Evolutionary conservation across 1,140 invertebrate genomes (phyloP), one percentile per base, ranked within the genome.

Genomic region (Drosophila equinoxialis): DNA sequence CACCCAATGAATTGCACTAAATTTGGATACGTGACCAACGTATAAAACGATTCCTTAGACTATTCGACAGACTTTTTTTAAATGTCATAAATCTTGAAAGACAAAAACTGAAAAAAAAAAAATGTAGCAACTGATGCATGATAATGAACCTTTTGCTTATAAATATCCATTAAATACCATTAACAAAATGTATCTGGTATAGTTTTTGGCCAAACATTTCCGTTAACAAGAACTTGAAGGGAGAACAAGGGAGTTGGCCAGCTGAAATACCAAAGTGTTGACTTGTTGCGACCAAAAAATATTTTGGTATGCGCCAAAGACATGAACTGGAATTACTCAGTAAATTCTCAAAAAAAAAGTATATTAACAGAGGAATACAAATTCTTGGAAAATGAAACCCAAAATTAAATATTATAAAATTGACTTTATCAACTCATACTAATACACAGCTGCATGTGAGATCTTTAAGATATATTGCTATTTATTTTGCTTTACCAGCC

Each of bases 51-150:
- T 33, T 64, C 64, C 2, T 59, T 74, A 35, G 55, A 68, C 62
- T 48, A 62, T 39, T 72, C 71, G 71, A 65, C 68, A 58, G 70
- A 65, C 68, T 81, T 73, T 79, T 70, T 62, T 76, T 79, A 83
- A 67, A n/a, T 78, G 74, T 81, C 77, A 83, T 89, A 87, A 83
- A 83, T 87, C 79, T 87, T 57, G 51, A 41, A 54, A 45, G n/a
- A 58, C 65, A 66, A 42, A 73, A 65, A 1, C 26, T 26, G 58
- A 26, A 26, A 23, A 77, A 74, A 74, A 48, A 7, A 48, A 30
- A 30, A 30, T 23, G 0, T 51, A 51, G 2, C 80, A 61, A 80
- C 73, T 62, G 70, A 55, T 68, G 79, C 77, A 87, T 89, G 51
- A 72, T 70, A 87, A 83, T 77, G 68, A 74, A 42, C 14, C 30